These are phyloP conservation scores for Molossus alvarezi DNA, from an alignment of 2,797 vertebrate species.

Conservation along the genomic window DNA sequence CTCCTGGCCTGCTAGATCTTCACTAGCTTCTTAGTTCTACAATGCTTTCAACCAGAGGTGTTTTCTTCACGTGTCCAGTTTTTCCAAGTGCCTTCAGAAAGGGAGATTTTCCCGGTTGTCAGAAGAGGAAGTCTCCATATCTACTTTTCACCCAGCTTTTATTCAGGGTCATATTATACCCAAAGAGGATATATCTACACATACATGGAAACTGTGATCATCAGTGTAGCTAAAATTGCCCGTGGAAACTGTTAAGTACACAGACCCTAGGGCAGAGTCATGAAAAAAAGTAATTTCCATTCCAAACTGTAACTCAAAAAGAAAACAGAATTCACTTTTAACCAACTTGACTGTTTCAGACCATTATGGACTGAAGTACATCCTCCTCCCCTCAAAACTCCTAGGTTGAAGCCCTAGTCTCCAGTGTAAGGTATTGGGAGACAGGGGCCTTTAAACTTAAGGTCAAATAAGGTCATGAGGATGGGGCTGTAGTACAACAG, in stretches of 20 bases:
- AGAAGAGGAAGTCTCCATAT: not conserved
- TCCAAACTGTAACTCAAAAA: conserved; percentile 2
- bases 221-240: not conserved
- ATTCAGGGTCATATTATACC: not conserved
- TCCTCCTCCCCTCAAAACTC: not conserved
- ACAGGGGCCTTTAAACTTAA: not conserved
- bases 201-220: not conserved
- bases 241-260: not conserved
- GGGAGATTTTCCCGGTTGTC: not conserved
- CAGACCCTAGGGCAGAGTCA: not conserved
- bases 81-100: not conserved
- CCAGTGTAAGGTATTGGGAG: not conserved
- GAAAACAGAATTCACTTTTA: conserved; percentile 30
- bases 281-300: conserved; percentile 15
- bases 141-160: conserved; percentile 41
- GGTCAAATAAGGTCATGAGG: not conserved
- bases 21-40: not conserved
- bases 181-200: not conserved
- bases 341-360: not conserved
- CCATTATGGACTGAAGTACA: not conserved
- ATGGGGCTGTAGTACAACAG: not conserved
- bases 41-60: not conserved
- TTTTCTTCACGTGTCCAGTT: not conserved
- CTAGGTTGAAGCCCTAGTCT: not conserved
- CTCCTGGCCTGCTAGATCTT: not conserved